These are phyloP conservation scores for Liodrosophila aerea DNA, from an alignment of 2,888 invertebrate genomes.

Conservation along the genomic window DNA sequence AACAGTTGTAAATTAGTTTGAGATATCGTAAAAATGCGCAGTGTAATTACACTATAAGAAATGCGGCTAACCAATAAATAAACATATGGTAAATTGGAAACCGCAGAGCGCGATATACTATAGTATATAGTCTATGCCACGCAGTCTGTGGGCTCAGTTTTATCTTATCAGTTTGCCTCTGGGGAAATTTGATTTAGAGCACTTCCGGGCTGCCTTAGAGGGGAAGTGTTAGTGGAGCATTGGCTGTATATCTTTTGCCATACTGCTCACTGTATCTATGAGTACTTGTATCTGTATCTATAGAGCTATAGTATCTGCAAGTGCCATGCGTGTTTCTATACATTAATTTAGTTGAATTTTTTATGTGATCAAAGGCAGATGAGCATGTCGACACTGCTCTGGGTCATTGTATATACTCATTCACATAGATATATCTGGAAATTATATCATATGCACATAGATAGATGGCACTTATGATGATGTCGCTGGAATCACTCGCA, in stretches of 20 bases:
- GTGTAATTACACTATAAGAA: too few relatives aligned
- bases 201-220: slow-evolving; percentile 57
- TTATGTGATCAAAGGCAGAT: slow-evolving; percentile 75
- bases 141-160: slow-evolving; percentile 26
- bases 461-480: slow-evolving; percentile 41
- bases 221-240: background rate
- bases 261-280: slow-evolving; percentile 29
- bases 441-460: slow-evolving; percentile 58
- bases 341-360: slow-evolving; percentile 78
- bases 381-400: slow-evolving; percentile 63
- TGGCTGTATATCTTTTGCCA: slow-evolving; percentile 24
- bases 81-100: background rate
- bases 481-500: slow-evolving; percentile 31
- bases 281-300: slow-evolving; percentile 12
- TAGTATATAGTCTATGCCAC: slow-evolving; percentile 3
- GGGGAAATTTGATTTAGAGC: slow-evolving; percentile 60
- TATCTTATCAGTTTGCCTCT: slow-evolving; percentile 62
- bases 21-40: too few relatives aligned
- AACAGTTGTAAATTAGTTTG: background rate
- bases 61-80: too few relatives aligned
- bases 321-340: slow-evolving; percentile 67
- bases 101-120: slow-evolving; percentile 1
- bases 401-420: slow-evolving; percentile 41
- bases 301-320: slow-evolving; percentile 21
- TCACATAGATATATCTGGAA: slow-evolving; percentile 18